These are phyloP conservation scores for Tineola bisselliella DNA, from an alignment of 2,888 invertebrate species.

Conservation along the genomic window DNA sequence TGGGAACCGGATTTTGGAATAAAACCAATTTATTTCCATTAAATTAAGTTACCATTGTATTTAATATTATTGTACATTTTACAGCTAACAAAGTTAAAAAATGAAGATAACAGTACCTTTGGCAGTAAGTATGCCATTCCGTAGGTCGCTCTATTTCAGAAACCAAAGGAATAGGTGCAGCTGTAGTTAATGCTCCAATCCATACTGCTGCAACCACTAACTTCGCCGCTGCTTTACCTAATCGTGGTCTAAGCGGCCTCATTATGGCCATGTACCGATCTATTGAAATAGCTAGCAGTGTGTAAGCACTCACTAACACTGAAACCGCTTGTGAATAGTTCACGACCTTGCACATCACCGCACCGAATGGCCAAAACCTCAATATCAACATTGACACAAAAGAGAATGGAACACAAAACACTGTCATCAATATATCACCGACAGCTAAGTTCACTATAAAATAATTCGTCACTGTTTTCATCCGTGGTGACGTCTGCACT, in stretches of 20 bases:
- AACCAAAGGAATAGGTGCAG: conserved; percentile 83
- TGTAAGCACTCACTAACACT: conserved; percentile 88
- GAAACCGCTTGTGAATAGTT: conserved; percentile 85
- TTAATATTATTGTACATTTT: too few species aligned
- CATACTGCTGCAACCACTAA: conserved; percentile 77
- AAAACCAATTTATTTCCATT: too few species aligned
- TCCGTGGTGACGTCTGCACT: conserved; percentile 82
- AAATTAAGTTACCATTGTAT: too few species aligned
- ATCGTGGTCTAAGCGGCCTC: conserved; percentile 84
- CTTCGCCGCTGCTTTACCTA: conserved; percentile 76
- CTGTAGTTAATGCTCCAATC: conserved; percentile 80
- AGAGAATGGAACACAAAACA: conserved; percentile 91
- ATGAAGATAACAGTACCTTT: conserved; percentile 50
- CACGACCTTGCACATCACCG: conserved; percentile 81
- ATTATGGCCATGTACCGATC: conserved; percentile 92
- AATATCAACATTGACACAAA: conserved; percentile 82
- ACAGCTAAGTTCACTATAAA: conserved; percentile 90
- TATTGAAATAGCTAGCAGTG: conserved; percentile 88
- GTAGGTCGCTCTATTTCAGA: conserved; percentile 73
- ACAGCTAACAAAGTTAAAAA: too few species aligned
- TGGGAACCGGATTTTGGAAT: too few species aligned
- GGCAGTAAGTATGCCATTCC: conserved; percentile 70
- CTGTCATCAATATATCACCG: conserved; percentile 89
- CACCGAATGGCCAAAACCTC: conserved; percentile 90
- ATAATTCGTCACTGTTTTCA: conserved; percentile 93